These are phyloP conservation scores for Hypolimnas misippus DNA, from an alignment of 2,888 invertebrate genomes.

Conservation along the genomic window DNA sequence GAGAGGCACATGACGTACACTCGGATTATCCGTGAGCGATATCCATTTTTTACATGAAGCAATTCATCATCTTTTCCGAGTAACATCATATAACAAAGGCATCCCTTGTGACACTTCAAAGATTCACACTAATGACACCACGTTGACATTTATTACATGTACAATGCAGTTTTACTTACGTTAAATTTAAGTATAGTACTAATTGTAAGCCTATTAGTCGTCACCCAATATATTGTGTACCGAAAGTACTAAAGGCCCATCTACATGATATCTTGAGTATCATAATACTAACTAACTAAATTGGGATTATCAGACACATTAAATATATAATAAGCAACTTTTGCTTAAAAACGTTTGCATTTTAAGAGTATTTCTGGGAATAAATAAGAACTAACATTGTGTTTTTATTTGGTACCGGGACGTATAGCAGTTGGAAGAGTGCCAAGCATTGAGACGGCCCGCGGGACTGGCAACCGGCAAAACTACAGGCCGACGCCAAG, in stretches of 20 bases:
- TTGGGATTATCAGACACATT: background rate
- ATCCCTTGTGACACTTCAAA: background rate
- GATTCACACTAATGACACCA: background rate
- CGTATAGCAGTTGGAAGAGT: conserved; percentile 41
- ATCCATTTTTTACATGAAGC: conserved; percentile 29
- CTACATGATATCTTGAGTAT: too few relatives aligned
- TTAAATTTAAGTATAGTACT: too few relatives aligned
- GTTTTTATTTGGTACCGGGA: conserved; percentile 30
- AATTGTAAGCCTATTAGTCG: too few relatives aligned
- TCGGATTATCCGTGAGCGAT: conserved; percentile 15
- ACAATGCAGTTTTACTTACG: too few relatives aligned
- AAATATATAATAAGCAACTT: background rate
- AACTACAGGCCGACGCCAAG: conserved; percentile 57
- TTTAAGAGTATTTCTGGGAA: conserved; percentile 21
- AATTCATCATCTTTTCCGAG: conserved; percentile 29
- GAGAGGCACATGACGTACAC: conserved; percentile 8
- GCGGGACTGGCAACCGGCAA: conserved; percentile 47
- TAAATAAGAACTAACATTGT: conserved; percentile 21
- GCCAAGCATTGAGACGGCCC: conserved; percentile 46
- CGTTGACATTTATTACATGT: background rate
- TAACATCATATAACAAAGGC: conserved; percentile 11
- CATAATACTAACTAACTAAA: too few relatives aligned
- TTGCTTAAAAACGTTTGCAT: conserved; percentile 19
- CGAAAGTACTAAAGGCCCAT: too few relatives aligned
- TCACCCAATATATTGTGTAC: too few relatives aligned